Conservation (phyloP, 2,888 invertebrate species). For the Lydus trimaculatus region DNA sequence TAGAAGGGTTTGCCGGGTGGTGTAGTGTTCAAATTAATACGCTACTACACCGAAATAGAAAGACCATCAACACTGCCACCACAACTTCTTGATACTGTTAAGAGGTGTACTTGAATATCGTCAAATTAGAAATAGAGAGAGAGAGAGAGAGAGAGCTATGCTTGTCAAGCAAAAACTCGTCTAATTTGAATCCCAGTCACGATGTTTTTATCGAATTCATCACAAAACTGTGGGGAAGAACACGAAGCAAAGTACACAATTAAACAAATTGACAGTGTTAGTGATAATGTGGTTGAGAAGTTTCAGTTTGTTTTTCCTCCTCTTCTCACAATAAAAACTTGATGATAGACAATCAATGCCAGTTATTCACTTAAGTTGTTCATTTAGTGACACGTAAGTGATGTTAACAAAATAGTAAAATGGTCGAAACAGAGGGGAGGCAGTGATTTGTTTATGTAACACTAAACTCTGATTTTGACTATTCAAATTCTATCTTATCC, state of each 20-base stretch:
- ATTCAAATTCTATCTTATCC: neutral
- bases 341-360: neutral
- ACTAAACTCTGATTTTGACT: neutral
- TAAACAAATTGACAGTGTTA: conserved; percentile 4
- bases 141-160: no score
- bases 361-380: neutral
- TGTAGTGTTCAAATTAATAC: conserved; percentile 11
- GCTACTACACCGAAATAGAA: neutral
- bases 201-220: neutral
- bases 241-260: neutral
- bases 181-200: conserved; percentile 4
- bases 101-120: neutral
- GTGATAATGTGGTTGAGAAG: conserved; percentile 1
- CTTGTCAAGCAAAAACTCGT: no score
- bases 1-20: conserved; percentile 25
- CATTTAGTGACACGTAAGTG: neutral
- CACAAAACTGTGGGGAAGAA: neutral
- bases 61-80: neutral
- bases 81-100: neutral
- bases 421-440: neutral
- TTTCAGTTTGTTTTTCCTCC: neutral
- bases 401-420: neutral
- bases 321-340: neutral
- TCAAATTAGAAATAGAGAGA: neutral
- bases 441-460: neutral